A percentile compares a stretch with the other conserved stretches of the same genome.
These are phyloP conservation scores for Uloborus diversus DNA, from an alignment of 1,140 invertebrate species.

Conservation along the genomic window DNA sequence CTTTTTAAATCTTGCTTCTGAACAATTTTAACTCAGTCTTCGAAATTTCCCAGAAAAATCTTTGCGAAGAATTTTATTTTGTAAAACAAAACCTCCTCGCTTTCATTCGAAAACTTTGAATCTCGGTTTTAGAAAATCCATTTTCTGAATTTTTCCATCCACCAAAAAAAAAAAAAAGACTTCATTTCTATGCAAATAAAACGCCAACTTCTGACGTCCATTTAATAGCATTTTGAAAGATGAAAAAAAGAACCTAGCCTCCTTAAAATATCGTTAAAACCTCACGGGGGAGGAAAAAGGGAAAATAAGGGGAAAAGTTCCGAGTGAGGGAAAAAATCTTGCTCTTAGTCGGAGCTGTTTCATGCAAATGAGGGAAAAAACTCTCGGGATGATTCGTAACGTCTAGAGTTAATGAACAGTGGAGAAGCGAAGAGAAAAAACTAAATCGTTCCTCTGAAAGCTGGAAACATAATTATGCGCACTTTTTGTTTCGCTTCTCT, in stretches of 20 bases:
- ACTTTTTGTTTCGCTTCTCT: too few species aligned
- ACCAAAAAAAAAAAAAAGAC: too few species aligned
- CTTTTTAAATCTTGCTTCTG: too few species aligned
- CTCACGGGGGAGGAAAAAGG: background rate
- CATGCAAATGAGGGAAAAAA: constrained; percentile 41
- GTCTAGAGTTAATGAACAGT: constrained; percentile 27
- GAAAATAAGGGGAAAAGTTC: background rate
- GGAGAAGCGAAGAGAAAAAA: constrained; percentile 10
- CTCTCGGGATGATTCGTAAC: background rate
- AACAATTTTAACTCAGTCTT: too few species aligned
- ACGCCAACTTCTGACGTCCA: constrained; percentile 8
- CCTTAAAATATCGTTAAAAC: constrained; percentile 39
- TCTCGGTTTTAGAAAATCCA: too few species aligned
- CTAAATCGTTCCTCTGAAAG: background rate
- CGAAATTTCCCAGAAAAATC: too few species aligned
- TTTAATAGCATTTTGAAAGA: constrained; percentile 49
- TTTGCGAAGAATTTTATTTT: too few species aligned
- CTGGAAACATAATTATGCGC: background rate
- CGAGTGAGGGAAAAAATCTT: too few species aligned
- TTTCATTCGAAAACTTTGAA: too few species aligned
- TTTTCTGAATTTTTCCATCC: too few species aligned
- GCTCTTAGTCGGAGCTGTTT: constrained; percentile 14
- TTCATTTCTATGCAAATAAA: constrained; percentile 50
- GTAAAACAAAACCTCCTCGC: too few species aligned
- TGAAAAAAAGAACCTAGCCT: constrained; percentile 19